Evolutionary conservation across 2,113 vertebrate genomes (phyloP), one percentile per base, ranked within the genome.

Genomic region (Tetrax tetrax): DNA sequence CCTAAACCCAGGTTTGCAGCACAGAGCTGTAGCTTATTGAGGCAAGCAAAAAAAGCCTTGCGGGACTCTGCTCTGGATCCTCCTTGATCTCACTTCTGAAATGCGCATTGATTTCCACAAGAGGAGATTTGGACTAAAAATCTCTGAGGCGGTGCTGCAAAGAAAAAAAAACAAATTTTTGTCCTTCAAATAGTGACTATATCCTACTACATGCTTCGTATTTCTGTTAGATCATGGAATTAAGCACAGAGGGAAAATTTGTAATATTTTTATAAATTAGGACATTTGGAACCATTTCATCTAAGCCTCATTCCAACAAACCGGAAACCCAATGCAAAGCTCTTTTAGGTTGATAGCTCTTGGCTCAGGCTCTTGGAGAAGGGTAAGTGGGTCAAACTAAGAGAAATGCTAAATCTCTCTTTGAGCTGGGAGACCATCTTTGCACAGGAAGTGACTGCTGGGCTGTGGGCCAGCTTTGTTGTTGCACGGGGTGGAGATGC

Each of bases 401-500:
- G 72, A 74, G 63, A 90, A 91, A 61, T 6, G 9, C 3, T 80
- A 83, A 59, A 64, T 68, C 63, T 68, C 29, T 9, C 29, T 61
- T 48, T 56, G 27, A 93, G 76, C 64, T 1, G 0, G 6, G 51
- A 93, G 59, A 53, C 35, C 37, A 50, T n/a, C 41, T 72, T 69
- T 74, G 45, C 2, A 3, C 0, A 0, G 45, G 45, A 71, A 57
- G n/a, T 0, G 3, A 45, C 20, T 69, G 59, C 17, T 3, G 2
- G 68, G 23, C 60, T 66, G 16, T 47, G 77, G 59, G 27, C n/a
- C 0, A 0, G 47, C 35, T 80, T 69, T 61, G 50, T 29, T 5
- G 1, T 16, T 0, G 2, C 12, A 13, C 4, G 4, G n/a, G 47
- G 31, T 31, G n/a, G 63, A 48, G 50, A 76, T 22, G 37, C 18